Evolutionary conservation across 2,113 vertebrate species (phyloP).

Genomic region (Atherinomorus stipes): DNA sequence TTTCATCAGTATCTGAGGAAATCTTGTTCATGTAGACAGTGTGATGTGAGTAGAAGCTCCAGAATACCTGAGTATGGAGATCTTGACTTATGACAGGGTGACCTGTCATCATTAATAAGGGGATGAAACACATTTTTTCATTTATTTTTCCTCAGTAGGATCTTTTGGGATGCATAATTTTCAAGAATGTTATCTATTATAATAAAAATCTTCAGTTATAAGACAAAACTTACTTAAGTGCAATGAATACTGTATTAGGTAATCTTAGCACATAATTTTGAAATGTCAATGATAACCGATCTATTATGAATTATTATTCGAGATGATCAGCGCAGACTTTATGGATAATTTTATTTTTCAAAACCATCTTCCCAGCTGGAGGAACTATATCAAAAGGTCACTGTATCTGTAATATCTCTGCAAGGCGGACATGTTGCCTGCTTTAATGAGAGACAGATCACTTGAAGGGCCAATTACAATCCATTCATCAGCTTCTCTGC

Average conservation of each 20-base stretch:
- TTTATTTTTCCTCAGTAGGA: no score
- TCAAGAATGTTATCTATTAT: not conserved
- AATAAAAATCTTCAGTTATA: not conserved
- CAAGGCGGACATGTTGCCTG: slow-evolving; percentile 5
- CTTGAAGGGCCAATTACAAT: slow-evolving; percentile 25
- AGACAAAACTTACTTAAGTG: not conserved
- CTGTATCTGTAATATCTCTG: not conserved
- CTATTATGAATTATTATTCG: slow-evolving; percentile 21
- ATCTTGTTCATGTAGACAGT: no score
- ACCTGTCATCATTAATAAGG: no score
- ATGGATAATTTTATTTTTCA: slow-evolving; percentile 5
- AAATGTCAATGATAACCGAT: slow-evolving; percentile 4
- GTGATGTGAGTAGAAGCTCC: not conserved
- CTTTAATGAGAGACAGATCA: slow-evolving; percentile 53
- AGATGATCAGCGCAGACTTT: slow-evolving; percentile 36
- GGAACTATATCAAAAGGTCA: slow-evolving; percentile 54
- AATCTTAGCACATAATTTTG: slow-evolving; percentile 3
- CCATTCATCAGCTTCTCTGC: slow-evolving; percentile 34
- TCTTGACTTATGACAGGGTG: not conserved
- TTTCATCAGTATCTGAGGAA: no score
- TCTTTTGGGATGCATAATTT: no score
- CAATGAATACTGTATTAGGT: not conserved
- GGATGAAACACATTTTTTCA: no score
- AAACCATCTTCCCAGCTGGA: slow-evolving; percentile 2
- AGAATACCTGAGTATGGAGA: not conserved